Evolutionary conservation across 2,113 vertebrate species (phyloP), one percentile per base, ranked within the genome.

Genomic region (Pterophyllum scalare): DNA sequence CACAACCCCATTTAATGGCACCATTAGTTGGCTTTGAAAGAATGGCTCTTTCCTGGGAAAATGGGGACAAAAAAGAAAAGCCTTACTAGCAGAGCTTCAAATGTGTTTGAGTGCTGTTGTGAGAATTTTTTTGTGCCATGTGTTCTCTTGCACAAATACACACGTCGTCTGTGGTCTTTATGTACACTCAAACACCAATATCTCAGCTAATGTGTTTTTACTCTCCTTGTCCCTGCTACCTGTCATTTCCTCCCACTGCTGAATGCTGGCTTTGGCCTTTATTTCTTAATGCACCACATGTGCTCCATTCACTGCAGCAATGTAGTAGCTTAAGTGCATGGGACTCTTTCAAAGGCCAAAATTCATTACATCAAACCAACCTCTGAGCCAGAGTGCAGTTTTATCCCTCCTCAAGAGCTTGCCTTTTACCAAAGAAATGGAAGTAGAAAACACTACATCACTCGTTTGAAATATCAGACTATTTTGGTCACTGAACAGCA

Each of bases 331-430:
- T 88, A 84, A 89, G 87, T 91, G 87, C 80, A 81, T 2, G 22
- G 6, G 19, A 24, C 35, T 46, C 82, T 82, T 52, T 62, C 28
- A 83, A 56, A 61, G 77, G 75, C 31, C 64, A 60, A 33, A 33
- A 72, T 33, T 90, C 77, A 90, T 90, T 62, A 85, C 76, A 82
- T 82, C 7, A 80, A 33, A 78, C 62, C 77, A 46, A 78, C 62
- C 59, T 83, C 35, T 35, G 56, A 83, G 40, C 64, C 64, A 2
- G n/a, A 83, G 65, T 85, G 59, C 35, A 79, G 65, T 83, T 77
- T 75, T 56, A 77, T 60, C 5, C 20, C n/a, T 35, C 6, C 59
- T 35, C 26, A 35, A 31, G 59, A 33, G 31, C 31, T 61, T 33
- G 59, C 28, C 28, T 61, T 31, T 33, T 33, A 31, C 28, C 8